Percentiles rank a stretch among this genome's conserved stretches.
These are phyloP conservation scores for Phoenicopterus ruber DNA, from an alignment of 2,113 vertebrate species.

Conservation along the genomic window DNA sequence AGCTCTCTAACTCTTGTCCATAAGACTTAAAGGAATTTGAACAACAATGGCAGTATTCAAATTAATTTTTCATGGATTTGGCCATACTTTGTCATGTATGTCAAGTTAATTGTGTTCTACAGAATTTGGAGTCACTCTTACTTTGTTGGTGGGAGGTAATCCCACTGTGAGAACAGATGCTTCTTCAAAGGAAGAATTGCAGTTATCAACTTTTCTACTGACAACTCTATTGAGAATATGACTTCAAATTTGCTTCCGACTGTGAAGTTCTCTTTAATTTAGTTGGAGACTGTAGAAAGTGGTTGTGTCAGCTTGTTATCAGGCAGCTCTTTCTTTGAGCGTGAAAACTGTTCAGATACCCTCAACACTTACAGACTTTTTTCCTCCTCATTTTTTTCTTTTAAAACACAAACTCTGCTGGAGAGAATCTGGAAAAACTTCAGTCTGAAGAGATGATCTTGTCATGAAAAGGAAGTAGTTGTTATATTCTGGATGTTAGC, in stretches of 20 bases:
- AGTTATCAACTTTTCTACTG: not conserved
- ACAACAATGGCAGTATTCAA: not conserved
- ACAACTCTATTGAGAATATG: not conserved
- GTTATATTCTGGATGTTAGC: not conserved
- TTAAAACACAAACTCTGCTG: not conserved
- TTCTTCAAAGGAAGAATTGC: not conserved
- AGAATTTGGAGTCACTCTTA: not conserved
- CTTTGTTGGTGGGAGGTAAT: not conserved
- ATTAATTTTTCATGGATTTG: not conserved
- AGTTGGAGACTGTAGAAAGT: not conserved
- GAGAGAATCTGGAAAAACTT: not conserved
- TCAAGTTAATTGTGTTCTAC: not conserved
- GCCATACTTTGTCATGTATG: not conserved
- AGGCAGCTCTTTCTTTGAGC: not conserved
- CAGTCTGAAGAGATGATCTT: not conserved
- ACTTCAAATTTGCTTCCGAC: not conserved
- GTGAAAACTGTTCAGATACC: not conserved
- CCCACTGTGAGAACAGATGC: not conserved
- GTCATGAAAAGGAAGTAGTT: not conserved
- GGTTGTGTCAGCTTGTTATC: not conserved
- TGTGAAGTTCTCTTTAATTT: not conserved
- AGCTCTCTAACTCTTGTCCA: not conserved
- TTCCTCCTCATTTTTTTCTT: not conserved
- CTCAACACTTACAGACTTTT: not conserved
- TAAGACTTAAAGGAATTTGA: not conserved